Evolutionary conservation across 2,113 vertebrate species (phyloP), one percentile per base, ranked within the genome.

Genomic region (Erythrocercus mccallii): DNA sequence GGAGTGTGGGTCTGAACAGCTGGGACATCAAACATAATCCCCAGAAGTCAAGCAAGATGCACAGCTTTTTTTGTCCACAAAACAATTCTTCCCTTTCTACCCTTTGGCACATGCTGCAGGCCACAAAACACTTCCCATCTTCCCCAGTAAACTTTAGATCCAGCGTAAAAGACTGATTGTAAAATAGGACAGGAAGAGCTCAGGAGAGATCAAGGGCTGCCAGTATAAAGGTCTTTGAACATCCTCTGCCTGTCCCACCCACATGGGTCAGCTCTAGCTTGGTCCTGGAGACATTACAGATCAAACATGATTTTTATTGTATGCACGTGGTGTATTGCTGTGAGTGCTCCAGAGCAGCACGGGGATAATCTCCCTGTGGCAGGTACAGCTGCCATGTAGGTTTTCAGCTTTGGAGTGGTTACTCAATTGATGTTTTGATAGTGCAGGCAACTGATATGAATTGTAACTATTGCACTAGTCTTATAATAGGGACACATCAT

Each of bases 151-250:
- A 86, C 65, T 88, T 95, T 5, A 91, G 90, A 92, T 90, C 35
- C 81, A 73, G 33, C 0, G 4, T 78, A 77, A 94, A 94, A 92
- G 50, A 47, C 47, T 12, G 45, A 5, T 2, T 81, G 92, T 93
- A 92, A 97, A 97, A 92, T 86, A 81, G 3, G 17, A 83, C 94
- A 93, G 96, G 95, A 97, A 97, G 47, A 94, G 72, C 94, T 51
- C 72, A 84, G 80, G 91, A 93, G 88, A 96, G 95, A 96, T 97
- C 95, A 97, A 97, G 96, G 91, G 82, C 80, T 82, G 76, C 82
- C 76, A 78, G 37, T 37, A 58, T 15, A 80, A 74, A 10, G 60
- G 44, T 81, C 85, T 96, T 96, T 94, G 90, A 96, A 96, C 80
- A 81, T 76, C 44, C 50, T 86, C 69, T 74, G 62, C 33, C 64